Evolutionary conservation across 2,888 invertebrate genomes (phyloP), one percentile per base, ranked within the genome.

Genomic region (Bursaphelenchus okinawaensis): DNA sequence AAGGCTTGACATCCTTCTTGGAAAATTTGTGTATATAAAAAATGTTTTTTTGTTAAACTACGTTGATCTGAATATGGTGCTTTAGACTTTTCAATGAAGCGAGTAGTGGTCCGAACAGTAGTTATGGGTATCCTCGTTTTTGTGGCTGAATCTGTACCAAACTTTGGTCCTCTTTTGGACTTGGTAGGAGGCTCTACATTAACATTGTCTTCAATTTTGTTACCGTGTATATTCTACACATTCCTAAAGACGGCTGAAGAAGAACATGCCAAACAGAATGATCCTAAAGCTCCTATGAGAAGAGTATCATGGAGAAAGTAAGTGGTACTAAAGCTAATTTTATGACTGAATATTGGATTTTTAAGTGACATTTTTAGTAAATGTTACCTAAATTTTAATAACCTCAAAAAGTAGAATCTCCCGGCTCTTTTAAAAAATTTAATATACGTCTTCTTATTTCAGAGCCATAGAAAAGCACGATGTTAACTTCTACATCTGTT

Each of bases 161-260:
- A 64, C 9, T 73, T 73, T 58, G 75, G 75, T 1, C 73, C 73
- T 8, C 52, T 73, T 22, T 60, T 73, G 27, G 73, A 73, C 40
- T 62, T 75, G 27, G 62, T 72, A 28, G 72, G 72, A 16, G 72
- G 74, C 16, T 62, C 69, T 8, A 75, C 76, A 7, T 65, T 78
- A 19, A 77, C 78, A 0, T 67, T 79, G 24, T 78, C 80, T n/a
- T 76, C 78, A 6, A 68, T 80, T 50, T 68, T 80, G 57, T 72
- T 79, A 29, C 80, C 80, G 7, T 76, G 75, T 52, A 63, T 80
- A 28, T 80, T 80, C 71, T 80, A 74, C 65, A 55, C 76, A 16
- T 79, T 66, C 65, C 65, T 80, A 52, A 56, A 68, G 16, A 75
- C 78, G 7, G 70, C 64, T 16, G 52, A 69, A 55, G 63, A 69